Evolutionary conservation across 53 echinoderm and acorn worm species (phyloP).

Genomic region (Holothuria leucospilota): DNA sequence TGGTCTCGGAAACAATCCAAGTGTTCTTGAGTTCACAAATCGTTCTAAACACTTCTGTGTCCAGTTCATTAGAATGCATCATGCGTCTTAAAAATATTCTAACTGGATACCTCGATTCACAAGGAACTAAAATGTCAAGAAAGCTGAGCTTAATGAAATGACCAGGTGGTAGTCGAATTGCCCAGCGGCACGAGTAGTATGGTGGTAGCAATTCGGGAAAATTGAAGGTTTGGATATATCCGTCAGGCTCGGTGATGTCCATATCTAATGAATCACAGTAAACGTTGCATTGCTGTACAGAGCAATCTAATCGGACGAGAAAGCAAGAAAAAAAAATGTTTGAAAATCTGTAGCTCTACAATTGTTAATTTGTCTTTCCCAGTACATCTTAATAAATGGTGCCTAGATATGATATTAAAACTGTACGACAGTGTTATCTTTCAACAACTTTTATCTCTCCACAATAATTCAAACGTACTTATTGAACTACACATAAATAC

Average conservation of each 20-base stretch:
- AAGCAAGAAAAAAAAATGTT: neutral
- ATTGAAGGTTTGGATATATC: constrained; percentile 14
- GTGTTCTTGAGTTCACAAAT: neutral
- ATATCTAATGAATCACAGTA: constrained; percentile 21
- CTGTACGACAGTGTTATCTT: no score
- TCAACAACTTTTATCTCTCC: no score
- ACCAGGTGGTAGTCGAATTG: neutral
- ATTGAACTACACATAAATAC: no score
- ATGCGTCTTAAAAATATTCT: neutral
- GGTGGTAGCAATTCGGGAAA: constrained; percentile 46
- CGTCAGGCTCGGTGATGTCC: constrained; percentile 14
- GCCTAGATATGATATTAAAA: no score
- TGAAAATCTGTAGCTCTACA: no score
- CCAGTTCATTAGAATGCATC: neutral
- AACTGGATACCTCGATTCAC: neutral
- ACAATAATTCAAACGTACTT: no score
- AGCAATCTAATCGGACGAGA: neutral
- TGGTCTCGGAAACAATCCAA: constrained; percentile 6
- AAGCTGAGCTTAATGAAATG: constrained; percentile 4
- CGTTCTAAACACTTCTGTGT: neutral
- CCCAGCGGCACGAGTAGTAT: constrained; percentile 23
- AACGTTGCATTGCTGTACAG: constrained; percentile 16
- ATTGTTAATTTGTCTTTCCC: no score
- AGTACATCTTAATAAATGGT: no score
- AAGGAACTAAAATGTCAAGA: neutral